Evolutionary conservation across 2,888 invertebrate species (phyloP).

Genomic region (Dynastes hyllus): DNA sequence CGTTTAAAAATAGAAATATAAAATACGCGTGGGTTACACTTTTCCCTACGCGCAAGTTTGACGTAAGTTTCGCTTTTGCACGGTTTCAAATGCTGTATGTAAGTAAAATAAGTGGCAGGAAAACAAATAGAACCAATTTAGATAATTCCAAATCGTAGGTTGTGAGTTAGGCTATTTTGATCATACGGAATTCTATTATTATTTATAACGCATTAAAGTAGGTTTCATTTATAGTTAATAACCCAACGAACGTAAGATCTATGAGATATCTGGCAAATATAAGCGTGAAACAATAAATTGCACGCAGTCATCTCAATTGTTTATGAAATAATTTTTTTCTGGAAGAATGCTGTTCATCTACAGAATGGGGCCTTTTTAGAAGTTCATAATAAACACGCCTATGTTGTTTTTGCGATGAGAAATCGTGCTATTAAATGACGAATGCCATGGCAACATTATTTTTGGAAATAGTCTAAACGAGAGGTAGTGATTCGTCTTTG

Average conservation of each 20-base stretch:
- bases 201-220: constrained; percentile 7
- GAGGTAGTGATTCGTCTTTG: background rate
- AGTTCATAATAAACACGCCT: background rate
- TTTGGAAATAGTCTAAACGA: background rate
- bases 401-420: background rate
- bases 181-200: constrained; percentile 6
- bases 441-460: background rate
- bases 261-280: too few species aligned
- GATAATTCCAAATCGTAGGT: constrained; percentile 15
- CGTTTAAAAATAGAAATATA: background rate
- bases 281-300: too few species aligned
- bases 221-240: background rate
- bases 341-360: too few species aligned
- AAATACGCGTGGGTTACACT: constrained; percentile 21
- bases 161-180: background rate
- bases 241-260: background rate
- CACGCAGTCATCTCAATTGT: too few species aligned
- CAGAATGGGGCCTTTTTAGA: background rate
- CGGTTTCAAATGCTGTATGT: background rate
- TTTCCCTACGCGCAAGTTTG: background rate
- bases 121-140: constrained; percentile 24
- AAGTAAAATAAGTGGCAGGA: background rate
- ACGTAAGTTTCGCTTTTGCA: constrained; percentile 5
- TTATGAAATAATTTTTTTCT: too few species aligned
- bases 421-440: background rate